These are phyloP conservation scores for Kryptopterus vitreolus DNA, from an alignment of 2,797 vertebrate genomes.

Conservation along the genomic window DNA sequence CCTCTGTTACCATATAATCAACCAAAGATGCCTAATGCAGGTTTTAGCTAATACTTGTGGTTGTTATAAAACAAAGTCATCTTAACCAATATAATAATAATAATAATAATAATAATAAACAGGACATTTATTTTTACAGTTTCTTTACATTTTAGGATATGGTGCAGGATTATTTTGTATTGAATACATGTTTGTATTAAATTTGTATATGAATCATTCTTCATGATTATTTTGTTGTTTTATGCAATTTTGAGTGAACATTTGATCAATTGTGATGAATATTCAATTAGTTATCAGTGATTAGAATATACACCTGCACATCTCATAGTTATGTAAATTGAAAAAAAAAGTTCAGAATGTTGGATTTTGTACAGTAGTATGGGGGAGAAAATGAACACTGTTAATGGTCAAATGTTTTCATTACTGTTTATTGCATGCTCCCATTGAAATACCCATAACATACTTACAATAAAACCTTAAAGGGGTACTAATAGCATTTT, in stretches of 20 bases:
- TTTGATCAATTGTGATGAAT: no score
- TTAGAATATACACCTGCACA: slow-evolving; percentile 54
- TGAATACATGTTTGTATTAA: not conserved
- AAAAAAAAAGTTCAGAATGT: slow-evolving; percentile 59
- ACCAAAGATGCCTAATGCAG: not conserved
- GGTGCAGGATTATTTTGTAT: slow-evolving; percentile 2
- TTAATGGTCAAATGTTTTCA: not conserved
- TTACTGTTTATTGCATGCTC: slow-evolving; percentile 13
- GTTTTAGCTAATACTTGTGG: not conserved
- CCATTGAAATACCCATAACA: slow-evolving; percentile 21
- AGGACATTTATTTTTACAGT: slow-evolving; percentile 6
- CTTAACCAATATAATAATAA: not conserved
- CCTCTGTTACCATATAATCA: slow-evolving; percentile 2
- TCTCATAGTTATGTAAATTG: no score
- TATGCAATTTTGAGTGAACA: slow-evolving; percentile 71
- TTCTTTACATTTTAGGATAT: slow-evolving; percentile 19
- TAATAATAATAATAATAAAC: not conserved
- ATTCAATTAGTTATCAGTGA: no score
- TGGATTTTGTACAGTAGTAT: slow-evolving; percentile 15
- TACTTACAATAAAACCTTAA: slow-evolving; percentile 9
- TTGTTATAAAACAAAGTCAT: not conserved
- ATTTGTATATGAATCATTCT: slow-evolving; percentile 30
- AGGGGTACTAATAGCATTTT: not conserved
- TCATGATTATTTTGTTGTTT: not conserved
- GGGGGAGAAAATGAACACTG: not conserved